Percentiles rank a stretch among this genome's conserved stretches.
These are phyloP conservation scores for Toxonevra muliebris DNA, from an alignment of 2,888 invertebrate genomes.

Conservation along the genomic window DNA sequence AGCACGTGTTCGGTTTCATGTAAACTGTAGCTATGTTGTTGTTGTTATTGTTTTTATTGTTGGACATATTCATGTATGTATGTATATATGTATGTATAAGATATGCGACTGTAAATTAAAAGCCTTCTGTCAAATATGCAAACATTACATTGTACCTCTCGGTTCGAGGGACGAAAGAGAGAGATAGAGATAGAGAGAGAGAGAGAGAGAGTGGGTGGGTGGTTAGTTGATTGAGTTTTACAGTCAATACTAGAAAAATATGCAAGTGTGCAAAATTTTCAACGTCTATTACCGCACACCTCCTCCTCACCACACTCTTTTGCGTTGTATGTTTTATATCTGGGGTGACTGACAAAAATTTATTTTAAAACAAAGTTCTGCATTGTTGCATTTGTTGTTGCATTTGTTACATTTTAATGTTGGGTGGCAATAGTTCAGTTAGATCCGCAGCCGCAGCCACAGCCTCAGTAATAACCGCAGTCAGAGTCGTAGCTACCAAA, in stretches of 20 bases:
- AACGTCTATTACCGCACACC: neutral
- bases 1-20: conserved; percentile 42
- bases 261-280: neutral
- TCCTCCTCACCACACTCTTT: neutral
- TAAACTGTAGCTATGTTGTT: neutral
- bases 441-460: conserved; percentile 2
- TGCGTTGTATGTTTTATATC: neutral
- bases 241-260: neutral
- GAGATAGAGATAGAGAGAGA: no score
- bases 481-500: neutral
- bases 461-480: neutral
- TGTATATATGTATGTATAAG: conserved; percentile 5
- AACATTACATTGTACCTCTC: conserved; percentile 8
- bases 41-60: neutral
- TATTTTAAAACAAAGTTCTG: conserved; percentile 8
- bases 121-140: conserved; percentile 32
- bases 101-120: conserved; percentile 41
- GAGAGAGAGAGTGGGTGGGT: neutral
- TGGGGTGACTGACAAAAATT: neutral
- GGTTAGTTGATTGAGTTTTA: neutral
- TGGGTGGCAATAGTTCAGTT: conserved; percentile 9
- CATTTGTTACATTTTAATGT: conserved; percentile 2
- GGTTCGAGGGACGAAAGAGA: conserved; percentile 11
- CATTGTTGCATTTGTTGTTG: conserved; percentile 6
- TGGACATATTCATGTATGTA: neutral